Percentiles rank a stretch among this genome's conserved stretches.
These are phyloP conservation scores for Geotrupes spiniger DNA, from an alignment of 2,888 invertebrate genomes.

Conservation along the genomic window DNA sequence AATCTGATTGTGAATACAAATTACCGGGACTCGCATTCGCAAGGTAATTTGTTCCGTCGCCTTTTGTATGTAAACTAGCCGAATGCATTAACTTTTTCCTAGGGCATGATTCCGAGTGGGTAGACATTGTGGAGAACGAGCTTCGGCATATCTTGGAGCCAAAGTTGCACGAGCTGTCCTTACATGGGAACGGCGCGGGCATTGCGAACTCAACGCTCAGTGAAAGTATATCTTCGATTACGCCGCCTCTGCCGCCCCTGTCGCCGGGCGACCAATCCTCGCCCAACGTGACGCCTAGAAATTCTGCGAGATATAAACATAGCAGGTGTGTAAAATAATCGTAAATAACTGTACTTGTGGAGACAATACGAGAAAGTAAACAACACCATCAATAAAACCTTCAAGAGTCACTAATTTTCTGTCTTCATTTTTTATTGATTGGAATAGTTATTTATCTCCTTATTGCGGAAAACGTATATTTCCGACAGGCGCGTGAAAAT, in stretches of 20 bases:
- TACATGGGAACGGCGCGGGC: conserved; percentile 53
- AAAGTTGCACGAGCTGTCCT: conserved; percentile 62
- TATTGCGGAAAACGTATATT: too few species aligned
- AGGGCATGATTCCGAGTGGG: conserved; percentile 74
- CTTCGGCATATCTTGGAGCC: conserved; percentile 74
- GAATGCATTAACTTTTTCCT: conserved; percentile 5
- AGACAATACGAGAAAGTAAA: too few species aligned
- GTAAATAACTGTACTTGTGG: not conserved
- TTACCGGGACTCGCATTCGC: conserved; percentile 35
- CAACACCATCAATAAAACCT: too few species aligned
- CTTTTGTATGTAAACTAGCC: not conserved
- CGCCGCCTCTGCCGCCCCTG: conserved; percentile 74
- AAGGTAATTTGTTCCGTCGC: conserved; percentile 20
- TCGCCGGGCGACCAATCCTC: conserved; percentile 63
- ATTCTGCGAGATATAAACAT: conserved; percentile 50
- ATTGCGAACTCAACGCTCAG: conserved; percentile 66
- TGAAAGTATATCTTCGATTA: conserved; percentile 68
- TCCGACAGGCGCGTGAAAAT: too few species aligned
- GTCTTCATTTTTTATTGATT: too few species aligned
- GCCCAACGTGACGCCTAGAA: conserved; percentile 49
- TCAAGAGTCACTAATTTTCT: too few species aligned
- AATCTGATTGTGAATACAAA: conserved; percentile 38
- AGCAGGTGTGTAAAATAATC: conserved; percentile 37
- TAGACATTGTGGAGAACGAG: conserved; percentile 77
- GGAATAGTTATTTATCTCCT: too few species aligned